Evolutionary conservation across 2,888 invertebrate species (phyloP), one percentile per base, ranked within the genome.

Genomic region (Gibbula magus): DNA sequence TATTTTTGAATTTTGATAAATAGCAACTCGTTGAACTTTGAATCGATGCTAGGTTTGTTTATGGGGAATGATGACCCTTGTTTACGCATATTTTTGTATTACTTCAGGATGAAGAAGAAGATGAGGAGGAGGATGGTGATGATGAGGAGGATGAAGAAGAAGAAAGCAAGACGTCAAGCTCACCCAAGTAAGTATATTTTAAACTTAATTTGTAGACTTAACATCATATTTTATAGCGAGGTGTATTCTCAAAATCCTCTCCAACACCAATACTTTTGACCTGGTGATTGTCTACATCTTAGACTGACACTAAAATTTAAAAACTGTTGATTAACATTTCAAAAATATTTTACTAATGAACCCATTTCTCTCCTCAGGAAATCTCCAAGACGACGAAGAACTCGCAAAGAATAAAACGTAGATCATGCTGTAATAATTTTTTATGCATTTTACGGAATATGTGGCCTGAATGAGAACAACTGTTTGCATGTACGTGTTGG

Each of bases 71-170:
- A 10, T 54, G 54, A 54, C 54, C 22, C n/a, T 22, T 56, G 56
- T 10, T 5, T n/a, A 25, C 20, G 5, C 3, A 7, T n/a, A 25
- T n/a, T 29, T 4, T 3, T 5, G 16, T 29, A 18, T 67, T 29
- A 32, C 35, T 67, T 29, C 67, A 67, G 67, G 67, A 73, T 54
- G 78, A 32, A 20, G 70, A 67, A 70, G 78, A 78, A 10, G 77
- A 77, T 78, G 70, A 67, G 10, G 70, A 78, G 22, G 78, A 78
- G 18, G 73, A 77, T 29, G 56, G 10, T 32, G 56, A 76, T 18
- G 56, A 56, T 8, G 56, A 56, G 10, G 76, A 76, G 10, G 39
- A 45, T 52, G 53, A 78, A 18, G 53, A 78, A 35, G 39, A 78
- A 67, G 53, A 53, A 0, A n/a, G 51, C 39, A 45, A 67, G 25